These are phyloP conservation scores for Rhamnusium bicolor DNA, from an alignment of 2,888 invertebrate species.

Conservation along the genomic window DNA sequence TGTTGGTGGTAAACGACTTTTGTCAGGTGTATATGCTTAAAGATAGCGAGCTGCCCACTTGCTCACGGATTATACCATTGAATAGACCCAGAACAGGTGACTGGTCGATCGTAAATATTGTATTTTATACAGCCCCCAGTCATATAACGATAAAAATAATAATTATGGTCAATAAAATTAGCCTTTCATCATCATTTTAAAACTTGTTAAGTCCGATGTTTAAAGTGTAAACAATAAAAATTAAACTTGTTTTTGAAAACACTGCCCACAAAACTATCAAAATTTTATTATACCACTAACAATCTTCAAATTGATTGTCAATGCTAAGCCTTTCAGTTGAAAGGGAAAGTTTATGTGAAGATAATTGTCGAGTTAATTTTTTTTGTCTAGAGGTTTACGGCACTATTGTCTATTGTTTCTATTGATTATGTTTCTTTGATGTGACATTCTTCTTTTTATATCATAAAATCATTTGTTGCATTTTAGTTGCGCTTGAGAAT, in stretches of 20 bases:
- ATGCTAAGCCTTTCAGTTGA: not conserved
- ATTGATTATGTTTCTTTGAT: too few relatives aligned
- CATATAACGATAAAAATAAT: slow-evolving; percentile 63
- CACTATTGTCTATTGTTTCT: too few relatives aligned
- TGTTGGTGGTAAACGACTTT: slow-evolving; percentile 58
- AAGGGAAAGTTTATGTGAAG: too few relatives aligned
- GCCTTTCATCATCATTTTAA: slow-evolving; percentile 59
- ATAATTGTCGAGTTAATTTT: too few relatives aligned
- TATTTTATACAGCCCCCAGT: slow-evolving; percentile 59
- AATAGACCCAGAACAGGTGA: slow-evolving; percentile 60
- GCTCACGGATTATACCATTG: slow-evolving; percentile 54
- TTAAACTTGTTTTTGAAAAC: slow-evolving; percentile 10
- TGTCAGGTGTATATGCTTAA: slow-evolving; percentile 55
- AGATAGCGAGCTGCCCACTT: slow-evolving; percentile 40
- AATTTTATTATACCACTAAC: slow-evolving; percentile 8
- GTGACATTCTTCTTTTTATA: too few relatives aligned
- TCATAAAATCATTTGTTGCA: too few relatives aligned
- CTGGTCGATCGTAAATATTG: slow-evolving; percentile 59
- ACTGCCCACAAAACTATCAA: not conserved
- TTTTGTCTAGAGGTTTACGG: too few relatives aligned
- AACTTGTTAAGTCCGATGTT: slow-evolving; percentile 53
- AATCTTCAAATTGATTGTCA: not conserved
- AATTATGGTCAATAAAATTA: slow-evolving; percentile 61
- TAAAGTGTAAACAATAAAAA: slow-evolving; percentile 44
- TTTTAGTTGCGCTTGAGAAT: too few relatives aligned